Conservation (phyloP, 2,113 vertebrate species). For the Onychostoma macrolepis region DNA sequence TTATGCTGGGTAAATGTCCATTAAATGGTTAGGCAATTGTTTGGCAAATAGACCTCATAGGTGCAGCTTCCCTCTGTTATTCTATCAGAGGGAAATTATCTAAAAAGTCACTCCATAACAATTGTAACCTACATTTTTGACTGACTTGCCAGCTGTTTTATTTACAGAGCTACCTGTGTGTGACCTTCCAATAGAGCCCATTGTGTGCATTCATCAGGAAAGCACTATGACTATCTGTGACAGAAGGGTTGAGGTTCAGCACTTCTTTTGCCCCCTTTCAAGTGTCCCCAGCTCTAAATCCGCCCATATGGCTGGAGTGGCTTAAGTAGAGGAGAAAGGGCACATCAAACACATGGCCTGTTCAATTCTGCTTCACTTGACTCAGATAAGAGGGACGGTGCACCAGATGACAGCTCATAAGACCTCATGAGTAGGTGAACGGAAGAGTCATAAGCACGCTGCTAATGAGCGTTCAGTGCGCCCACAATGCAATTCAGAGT, state of each 20-base stretch:
- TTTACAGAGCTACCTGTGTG: constrained; percentile 2
- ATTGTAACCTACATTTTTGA: not conserved
- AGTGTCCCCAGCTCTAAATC: constrained; percentile 63
- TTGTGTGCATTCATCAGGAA: constrained; percentile 39
- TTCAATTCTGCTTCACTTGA: constrained; percentile 56
- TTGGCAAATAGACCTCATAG: not conserved
- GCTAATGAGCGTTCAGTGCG: constrained; percentile 45
- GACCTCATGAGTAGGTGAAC: constrained; percentile 56
- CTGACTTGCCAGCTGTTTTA: not conserved
- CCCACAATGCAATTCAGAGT: constrained; percentile 1
- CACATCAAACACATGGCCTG: constrained; percentile 32
- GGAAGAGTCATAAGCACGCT: constrained; percentile 6
- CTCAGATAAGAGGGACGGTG: constrained; percentile 70
- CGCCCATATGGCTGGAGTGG: constrained; percentile 68
- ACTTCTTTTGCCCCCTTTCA: constrained; percentile 62
- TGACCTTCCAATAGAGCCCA: constrained; percentile 20
- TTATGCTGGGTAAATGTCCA: not conserved
- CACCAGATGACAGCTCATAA: constrained; percentile 73
- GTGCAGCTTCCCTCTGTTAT: not conserved
- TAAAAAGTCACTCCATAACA: not conserved
- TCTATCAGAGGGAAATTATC: not conserved
- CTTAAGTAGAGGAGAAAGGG: constrained; percentile 49
- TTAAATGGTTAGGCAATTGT: not conserved
- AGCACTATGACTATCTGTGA: constrained; percentile 50
- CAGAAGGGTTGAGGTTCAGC: constrained; percentile 63